These are phyloP conservation scores for Graphium colonna DNA, from an alignment of 2,888 invertebrate species.

Conservation along the genomic window DNA sequence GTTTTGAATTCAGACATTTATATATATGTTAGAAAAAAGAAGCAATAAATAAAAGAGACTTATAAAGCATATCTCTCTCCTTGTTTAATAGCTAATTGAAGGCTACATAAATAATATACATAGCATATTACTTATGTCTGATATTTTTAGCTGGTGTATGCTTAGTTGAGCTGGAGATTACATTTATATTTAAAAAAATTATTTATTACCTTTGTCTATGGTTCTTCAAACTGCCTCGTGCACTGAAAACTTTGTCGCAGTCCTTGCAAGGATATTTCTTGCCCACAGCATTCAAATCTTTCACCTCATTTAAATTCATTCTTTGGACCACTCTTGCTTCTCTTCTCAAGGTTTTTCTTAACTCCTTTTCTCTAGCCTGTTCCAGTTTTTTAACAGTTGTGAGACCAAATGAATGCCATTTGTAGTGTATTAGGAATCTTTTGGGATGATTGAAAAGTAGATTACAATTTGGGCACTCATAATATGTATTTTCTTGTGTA, in stretches of 20 bases:
- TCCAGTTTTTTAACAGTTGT: conserved; percentile 49
- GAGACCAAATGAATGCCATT: conserved; percentile 67
- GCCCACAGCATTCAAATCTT: conserved; percentile 29
- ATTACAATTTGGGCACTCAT: conserved; percentile 58
- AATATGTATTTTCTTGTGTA: conserved; percentile 34
- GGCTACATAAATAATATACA: no score
- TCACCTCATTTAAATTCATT: conserved; percentile 34
- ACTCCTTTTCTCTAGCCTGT: conserved; percentile 42
- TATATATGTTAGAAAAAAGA: no score
- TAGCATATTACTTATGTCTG: no score
- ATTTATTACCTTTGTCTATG: conserved; percentile 54
- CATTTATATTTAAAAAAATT: neutral
- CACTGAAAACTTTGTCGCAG: conserved; percentile 56
- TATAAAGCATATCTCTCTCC: no score
- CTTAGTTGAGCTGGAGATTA: no score
- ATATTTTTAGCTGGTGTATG: no score
- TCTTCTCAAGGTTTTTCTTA: conserved; percentile 32
- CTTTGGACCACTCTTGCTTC: conserved; percentile 39
- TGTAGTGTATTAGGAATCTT: conserved; percentile 61
- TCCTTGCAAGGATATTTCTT: conserved; percentile 52
- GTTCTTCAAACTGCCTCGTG: conserved; percentile 54
- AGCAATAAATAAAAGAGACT: no score
- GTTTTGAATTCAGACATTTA: no score
- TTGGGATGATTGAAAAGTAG: conserved; percentile 58
- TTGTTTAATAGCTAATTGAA: no score